Conservation (phyloP, 2,888 invertebrate species). For the Pseudococcus jackbeardsleyi region DNA sequence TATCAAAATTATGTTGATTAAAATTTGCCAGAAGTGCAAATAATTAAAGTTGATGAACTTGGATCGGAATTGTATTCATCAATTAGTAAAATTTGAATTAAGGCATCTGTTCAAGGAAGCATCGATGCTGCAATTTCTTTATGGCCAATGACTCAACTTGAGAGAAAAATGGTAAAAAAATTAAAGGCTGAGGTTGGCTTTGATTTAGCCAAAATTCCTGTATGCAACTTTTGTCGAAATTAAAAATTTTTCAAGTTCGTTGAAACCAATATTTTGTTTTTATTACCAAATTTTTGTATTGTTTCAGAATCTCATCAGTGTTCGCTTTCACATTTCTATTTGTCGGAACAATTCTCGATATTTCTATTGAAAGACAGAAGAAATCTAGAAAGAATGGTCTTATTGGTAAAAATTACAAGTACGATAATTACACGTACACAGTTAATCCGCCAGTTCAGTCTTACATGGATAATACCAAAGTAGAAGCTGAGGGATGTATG, state of each 20-base stretch:
- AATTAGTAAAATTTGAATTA: background rate
- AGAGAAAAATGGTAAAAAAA: background rate
- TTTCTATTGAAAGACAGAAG: slow-evolving; percentile 66
- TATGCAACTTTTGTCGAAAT: background rate
- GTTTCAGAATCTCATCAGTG: slow-evolving; percentile 67
- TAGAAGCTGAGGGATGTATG: slow-evolving; percentile 65
- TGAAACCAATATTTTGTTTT: background rate
- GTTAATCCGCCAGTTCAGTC: slow-evolving; percentile 66
- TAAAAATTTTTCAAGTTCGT: background rate
- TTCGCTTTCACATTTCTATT: slow-evolving; percentile 66
- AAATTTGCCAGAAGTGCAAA: background rate
- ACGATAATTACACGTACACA: slow-evolving; percentile 68
- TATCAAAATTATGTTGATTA: too few relatives aligned
- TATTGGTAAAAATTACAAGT: slow-evolving; percentile 67
- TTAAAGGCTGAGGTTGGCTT: background rate
- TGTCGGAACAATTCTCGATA: slow-evolving; percentile 67
- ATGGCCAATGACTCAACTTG: background rate
- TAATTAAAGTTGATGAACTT: background rate
- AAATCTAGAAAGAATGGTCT: slow-evolving; percentile 55
- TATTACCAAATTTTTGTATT: slow-evolving; percentile 3
- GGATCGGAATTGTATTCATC: background rate
- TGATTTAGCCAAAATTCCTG: background rate
- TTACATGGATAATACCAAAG: slow-evolving; percentile 64
- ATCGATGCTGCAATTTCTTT: background rate
- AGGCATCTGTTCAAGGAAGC: background rate